Percentiles rank a stretch among this genome's conserved stretches.
Evolutionary conservation across 1,140 invertebrate genomes (phyloP).

Genomic region (Pectinophora gossypiella): DNA sequence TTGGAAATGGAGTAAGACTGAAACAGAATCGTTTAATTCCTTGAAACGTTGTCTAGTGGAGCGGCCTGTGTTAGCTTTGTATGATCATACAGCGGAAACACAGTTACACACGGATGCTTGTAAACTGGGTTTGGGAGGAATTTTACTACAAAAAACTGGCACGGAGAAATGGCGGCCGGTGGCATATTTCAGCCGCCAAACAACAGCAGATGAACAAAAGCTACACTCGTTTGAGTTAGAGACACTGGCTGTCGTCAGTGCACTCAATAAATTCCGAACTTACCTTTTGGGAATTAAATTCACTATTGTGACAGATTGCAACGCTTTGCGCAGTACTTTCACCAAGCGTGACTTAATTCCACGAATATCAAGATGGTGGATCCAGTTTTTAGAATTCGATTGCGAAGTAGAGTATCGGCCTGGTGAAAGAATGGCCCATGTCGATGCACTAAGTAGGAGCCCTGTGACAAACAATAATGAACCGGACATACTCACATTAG

Average conservation of each 20-base stretch:
- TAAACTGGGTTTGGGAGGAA: conserved; percentile 16
- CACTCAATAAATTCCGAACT: conserved; percentile 30
- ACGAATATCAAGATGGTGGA: too few relatives aligned
- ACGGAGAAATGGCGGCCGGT: conserved; percentile 8
- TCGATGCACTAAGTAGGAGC: too few relatives aligned
- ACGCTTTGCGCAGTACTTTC: conserved; percentile 24
- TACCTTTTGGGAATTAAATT: conserved; percentile 40
- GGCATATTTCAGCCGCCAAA: too few relatives aligned
- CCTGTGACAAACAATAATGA: not conserved
- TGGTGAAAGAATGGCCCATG: too few relatives aligned
- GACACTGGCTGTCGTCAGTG: conserved; percentile 33
- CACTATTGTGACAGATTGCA: too few relatives aligned
- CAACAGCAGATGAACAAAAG: too few relatives aligned
- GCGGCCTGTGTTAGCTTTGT: too few relatives aligned
- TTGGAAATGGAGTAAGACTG: conserved; percentile 11
- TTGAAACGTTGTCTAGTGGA: not conserved
- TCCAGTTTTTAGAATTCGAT: too few relatives aligned
- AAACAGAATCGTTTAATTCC: not conserved
- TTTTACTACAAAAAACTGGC: conserved; percentile 10
- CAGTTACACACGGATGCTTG: too few relatives aligned
- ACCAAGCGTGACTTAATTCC: conserved; percentile 30
- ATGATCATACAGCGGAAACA: too few relatives aligned
- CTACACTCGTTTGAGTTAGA: too few relatives aligned
- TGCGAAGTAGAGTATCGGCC: too few relatives aligned
- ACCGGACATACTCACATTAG: not conserved